Evolutionary conservation across 2,888 invertebrate species (phyloP).

Genomic region (Aquatica leii): DNA sequence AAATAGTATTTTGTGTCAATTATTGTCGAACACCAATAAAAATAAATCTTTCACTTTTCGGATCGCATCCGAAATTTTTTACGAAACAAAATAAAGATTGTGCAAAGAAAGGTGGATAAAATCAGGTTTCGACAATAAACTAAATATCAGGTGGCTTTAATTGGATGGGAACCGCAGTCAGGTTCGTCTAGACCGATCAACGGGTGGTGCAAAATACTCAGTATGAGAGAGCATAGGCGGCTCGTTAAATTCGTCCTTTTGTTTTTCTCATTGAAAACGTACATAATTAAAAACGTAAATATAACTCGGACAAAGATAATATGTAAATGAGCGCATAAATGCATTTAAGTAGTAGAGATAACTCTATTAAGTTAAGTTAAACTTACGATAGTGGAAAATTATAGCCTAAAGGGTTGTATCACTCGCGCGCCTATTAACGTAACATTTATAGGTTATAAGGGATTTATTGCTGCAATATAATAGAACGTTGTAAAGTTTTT

Average conservation of each 20-base stretch:
- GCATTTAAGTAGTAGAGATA: conserved; percentile 4
- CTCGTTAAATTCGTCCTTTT: conserved; percentile 29
- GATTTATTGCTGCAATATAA: conserved; percentile 3
- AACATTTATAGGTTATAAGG: not conserved
- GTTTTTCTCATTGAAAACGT: conserved; percentile 43
- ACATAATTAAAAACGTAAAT: not conserved
- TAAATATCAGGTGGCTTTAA: conserved; percentile 58
- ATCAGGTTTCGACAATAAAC: conserved; percentile 59
- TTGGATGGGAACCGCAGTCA: conserved; percentile 58
- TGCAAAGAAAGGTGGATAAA: conserved; percentile 50
- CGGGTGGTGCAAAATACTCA: conserved; percentile 59
- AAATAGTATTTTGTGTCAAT: conserved; percentile 7
- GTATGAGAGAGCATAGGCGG: conserved; percentile 43
- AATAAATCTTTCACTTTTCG: conserved; percentile 13
- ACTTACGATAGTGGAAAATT: not conserved
- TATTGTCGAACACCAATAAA: not conserved
- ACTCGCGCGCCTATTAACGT: not conserved
- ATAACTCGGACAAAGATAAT: not conserved
- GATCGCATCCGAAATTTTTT: conserved; percentile 20
- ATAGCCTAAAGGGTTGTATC: too few species aligned
- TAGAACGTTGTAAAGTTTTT: not conserved
- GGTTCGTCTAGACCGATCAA: conserved; percentile 52
- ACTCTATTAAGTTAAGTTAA: not conserved
- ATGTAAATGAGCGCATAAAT: conserved; percentile 10
- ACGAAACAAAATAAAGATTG: conserved; percentile 34